Percentiles rank a stretch among this genome's conserved stretches.
Conservation (phyloP, 2,888 invertebrate genomes). For the Desoria tigrina region DNA sequence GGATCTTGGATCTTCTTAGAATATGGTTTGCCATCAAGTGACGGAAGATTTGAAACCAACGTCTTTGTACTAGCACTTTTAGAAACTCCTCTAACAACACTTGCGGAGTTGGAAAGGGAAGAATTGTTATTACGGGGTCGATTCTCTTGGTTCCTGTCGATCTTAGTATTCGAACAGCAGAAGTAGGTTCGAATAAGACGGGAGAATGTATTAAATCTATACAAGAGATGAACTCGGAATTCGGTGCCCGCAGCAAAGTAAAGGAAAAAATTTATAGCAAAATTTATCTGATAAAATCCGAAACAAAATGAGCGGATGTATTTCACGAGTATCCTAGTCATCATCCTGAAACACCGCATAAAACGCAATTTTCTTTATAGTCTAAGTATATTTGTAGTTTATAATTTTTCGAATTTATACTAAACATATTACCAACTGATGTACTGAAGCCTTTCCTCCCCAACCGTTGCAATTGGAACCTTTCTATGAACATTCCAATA, state of each 20-base stretch:
- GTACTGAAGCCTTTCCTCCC: slow-evolving; percentile 53
- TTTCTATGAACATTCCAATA: slow-evolving; percentile 56
- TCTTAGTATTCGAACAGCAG: not conserved
- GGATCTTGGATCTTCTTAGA: too few species aligned
- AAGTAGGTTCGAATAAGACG: not conserved
- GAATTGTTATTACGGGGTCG: too few species aligned
- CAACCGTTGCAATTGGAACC: slow-evolving; percentile 50
- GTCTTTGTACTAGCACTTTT: too few species aligned
- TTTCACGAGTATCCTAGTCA: slow-evolving; percentile 56
- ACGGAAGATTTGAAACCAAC: too few species aligned
- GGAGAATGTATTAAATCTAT: slow-evolving; percentile 11
- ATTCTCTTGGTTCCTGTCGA: too few species aligned
- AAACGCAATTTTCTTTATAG: not conserved
- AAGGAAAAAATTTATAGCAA: slow-evolving; percentile 57
- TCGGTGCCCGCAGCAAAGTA: slow-evolving; percentile 57
- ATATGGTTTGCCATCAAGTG: too few species aligned
- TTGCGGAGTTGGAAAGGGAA: not conserved
- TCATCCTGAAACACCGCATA: slow-evolving; percentile 54
- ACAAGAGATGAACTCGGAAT: slow-evolving; percentile 53
- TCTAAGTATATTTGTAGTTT: not conserved
- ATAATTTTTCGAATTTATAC: too few species aligned
- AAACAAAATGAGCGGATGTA: slow-evolving; percentile 57
- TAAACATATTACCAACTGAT: slow-evolving; percentile 57
- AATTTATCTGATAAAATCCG: slow-evolving; percentile 57
- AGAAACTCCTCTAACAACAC: not conserved